Evolutionary conservation across 1,140 invertebrate species (phyloP).

Genomic region (Thaumatotibia leucotreta): DNA sequence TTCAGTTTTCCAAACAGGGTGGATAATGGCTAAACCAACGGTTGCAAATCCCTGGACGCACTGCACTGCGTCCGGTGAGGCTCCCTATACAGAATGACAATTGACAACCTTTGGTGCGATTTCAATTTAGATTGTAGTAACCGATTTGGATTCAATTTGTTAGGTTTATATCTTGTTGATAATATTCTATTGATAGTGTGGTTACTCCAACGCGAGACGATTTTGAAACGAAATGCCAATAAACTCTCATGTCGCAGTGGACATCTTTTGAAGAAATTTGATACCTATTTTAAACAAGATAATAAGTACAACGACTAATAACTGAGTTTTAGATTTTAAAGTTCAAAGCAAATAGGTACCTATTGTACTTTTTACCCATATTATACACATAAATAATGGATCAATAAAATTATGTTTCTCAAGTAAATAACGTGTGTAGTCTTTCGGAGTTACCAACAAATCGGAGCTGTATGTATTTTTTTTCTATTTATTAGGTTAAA

Average conservation of each 20-base stretch:
- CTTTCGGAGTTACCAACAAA: too few species aligned
- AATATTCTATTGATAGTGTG: neutral
- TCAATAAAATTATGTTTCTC: too few species aligned
- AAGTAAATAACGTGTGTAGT: too few species aligned
- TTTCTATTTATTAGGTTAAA: too few species aligned
- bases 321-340: too few species aligned
- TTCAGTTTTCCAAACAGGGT: conserved; percentile 5
- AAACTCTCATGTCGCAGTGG: neutral
- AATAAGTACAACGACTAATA: too few species aligned
- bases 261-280: neutral
- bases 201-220: neutral
- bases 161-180: neutral
- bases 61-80: neutral
- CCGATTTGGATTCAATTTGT: conserved; percentile 3
- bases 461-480: too few species aligned
- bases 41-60: neutral
- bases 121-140: conserved; percentile 8
- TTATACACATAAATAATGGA: too few species aligned
- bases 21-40: conserved; percentile 11
- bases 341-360: too few species aligned
- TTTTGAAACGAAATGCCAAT: neutral
- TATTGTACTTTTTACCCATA: too few species aligned
- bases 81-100: conserved; percentile 1
- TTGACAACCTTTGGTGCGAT: conserved; percentile 12
- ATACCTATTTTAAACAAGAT: too few species aligned